Conservation (phyloP, 2,113 vertebrate genomes). For the Cariama cristata region DNA sequence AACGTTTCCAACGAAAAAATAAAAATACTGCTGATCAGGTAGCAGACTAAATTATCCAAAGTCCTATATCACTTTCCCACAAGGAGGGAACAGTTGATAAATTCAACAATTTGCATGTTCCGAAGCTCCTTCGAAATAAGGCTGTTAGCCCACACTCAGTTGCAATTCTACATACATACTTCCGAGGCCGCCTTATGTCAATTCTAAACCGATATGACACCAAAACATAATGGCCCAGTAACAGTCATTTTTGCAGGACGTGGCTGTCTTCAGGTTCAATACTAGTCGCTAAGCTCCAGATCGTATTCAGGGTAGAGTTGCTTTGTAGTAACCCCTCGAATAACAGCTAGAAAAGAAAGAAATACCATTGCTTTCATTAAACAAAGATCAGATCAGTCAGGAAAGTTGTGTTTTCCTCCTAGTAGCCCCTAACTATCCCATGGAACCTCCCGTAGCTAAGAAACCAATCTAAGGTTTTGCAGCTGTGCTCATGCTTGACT, state of each 20-base stretch:
- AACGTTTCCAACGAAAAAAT: background rate
- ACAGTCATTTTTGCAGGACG: background rate
- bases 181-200: background rate
- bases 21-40: background rate
- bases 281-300: slow-evolving; percentile 88
- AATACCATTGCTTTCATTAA: background rate
- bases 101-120: background rate
- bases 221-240: background rate
- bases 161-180: background rate
- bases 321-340: slow-evolving; percentile 90
- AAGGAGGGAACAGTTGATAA: background rate
- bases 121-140: background rate
- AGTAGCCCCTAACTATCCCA: background rate
- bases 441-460: background rate
- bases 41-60: background rate
- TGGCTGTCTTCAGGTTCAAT: background rate
- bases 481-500: background rate
- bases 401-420: background rate
- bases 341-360: slow-evolving; percentile 77
- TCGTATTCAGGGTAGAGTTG: slow-evolving; percentile 90
- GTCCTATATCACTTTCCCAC: background rate
- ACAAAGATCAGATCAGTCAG: background rate
- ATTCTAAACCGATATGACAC: background rate
- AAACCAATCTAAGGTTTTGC: background rate
- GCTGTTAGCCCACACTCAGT: background rate